Percentiles rank a stretch among this genome's conserved stretches.
These are phyloP conservation scores for Lordiphosa collinella DNA, from an alignment of 1,140 invertebrate genomes.

Conservation along the genomic window DNA sequence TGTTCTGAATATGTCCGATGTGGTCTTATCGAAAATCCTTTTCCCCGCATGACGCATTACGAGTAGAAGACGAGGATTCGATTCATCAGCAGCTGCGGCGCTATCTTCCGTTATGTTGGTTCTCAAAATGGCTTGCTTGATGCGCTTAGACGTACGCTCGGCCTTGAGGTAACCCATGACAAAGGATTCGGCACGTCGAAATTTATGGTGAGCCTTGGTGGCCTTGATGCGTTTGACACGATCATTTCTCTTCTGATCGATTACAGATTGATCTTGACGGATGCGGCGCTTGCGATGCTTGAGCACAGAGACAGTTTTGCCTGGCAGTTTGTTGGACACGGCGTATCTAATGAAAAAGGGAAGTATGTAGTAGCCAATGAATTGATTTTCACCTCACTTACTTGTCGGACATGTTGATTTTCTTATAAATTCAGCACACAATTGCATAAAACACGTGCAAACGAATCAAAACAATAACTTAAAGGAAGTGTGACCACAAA, in stretches of 20 bases:
- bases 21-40: constrained; percentile 72
- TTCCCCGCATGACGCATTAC: constrained; percentile 76
- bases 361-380: neutral
- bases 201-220: constrained; percentile 56
- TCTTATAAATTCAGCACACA: constrained; percentile 8
- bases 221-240: constrained; percentile 48
- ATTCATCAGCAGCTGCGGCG: constrained; percentile 34
- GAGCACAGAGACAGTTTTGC: constrained; percentile 75
- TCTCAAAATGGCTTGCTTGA: constrained; percentile 58
- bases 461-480: constrained; percentile 61
- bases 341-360: constrained; percentile 52
- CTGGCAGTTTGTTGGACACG: constrained; percentile 77
- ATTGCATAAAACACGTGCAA: constrained; percentile 47
- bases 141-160: constrained; percentile 69
- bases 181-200: constrained; percentile 73
- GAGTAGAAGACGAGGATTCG: constrained; percentile 62
- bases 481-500: constrained; percentile 20
- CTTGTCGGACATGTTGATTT: constrained; percentile 68
- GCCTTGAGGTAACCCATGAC: constrained; percentile 75
- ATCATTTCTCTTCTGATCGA: constrained; percentile 58
- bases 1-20: constrained; percentile 57
- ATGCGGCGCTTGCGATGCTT: constrained; percentile 75
- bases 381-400: constrained; percentile 12
- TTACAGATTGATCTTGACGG: constrained; percentile 59
- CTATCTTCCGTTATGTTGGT: constrained; percentile 61